These are phyloP conservation scores for Diprion similis DNA, from an alignment of 1,140 invertebrate genomes.

Conservation along the genomic window DNA sequence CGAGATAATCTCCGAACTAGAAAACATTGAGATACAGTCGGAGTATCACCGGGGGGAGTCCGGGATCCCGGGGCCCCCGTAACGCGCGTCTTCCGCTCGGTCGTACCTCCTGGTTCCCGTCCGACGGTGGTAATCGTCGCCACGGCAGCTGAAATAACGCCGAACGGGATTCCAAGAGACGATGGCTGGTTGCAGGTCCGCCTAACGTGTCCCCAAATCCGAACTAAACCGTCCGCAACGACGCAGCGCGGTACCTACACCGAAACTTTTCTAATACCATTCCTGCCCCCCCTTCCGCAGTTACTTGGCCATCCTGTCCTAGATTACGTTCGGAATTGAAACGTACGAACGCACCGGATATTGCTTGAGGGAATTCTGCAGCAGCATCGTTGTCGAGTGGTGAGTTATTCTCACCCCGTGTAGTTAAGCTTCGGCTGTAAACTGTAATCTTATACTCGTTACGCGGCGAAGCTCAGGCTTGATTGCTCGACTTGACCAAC, in stretches of 20 bases:
- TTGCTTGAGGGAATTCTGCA: conserved; percentile 11
- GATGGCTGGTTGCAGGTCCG: too few species aligned
- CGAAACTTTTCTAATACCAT: conserved; percentile 60
- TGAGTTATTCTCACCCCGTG: not conserved
- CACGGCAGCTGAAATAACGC: conserved; percentile 15
- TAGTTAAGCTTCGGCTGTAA: not conserved
- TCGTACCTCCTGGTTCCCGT: conserved; percentile 48
- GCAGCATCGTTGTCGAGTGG: not conserved
- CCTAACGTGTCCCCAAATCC: not conserved
- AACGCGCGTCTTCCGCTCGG: conserved; percentile 33
- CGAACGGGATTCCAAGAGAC: not conserved
- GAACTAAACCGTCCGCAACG: not conserved
- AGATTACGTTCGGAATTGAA: conserved; percentile 56
- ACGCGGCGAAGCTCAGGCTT: not conserved
- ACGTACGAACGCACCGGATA: conserved; percentile 40
- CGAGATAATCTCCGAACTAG: conserved; percentile 28
- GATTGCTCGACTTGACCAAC: not conserved
- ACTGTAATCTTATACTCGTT: not conserved
- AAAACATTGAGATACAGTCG: conserved; percentile 43
- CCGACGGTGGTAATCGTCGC: conserved; percentile 38
- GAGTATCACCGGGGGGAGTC: not conserved
- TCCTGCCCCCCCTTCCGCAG: conserved; percentile 20
- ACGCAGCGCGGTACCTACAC: conserved; percentile 49
- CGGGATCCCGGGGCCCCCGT: conserved; percentile 25
- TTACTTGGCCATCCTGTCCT: conserved; percentile 22